These are phyloP conservation scores for Sclerurus mexicanus DNA, from an alignment of 2,113 vertebrate genomes.

Conservation along the genomic window DNA sequence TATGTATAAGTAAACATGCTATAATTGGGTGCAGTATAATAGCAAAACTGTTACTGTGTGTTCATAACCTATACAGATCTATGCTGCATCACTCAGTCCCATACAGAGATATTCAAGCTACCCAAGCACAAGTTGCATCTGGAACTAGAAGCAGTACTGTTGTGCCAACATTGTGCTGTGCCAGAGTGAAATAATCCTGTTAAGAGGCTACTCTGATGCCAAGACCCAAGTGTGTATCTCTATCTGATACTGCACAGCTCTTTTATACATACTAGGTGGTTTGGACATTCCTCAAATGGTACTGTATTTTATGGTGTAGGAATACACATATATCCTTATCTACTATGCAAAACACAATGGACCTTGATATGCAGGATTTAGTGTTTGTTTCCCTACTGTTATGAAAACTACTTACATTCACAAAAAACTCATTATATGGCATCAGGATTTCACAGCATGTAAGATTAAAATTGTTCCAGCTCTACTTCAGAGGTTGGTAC, in stretches of 20 bases:
- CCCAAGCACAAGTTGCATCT: neutral
- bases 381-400: neutral
- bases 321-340: neutral
- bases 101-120: neutral
- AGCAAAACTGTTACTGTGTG: neutral
- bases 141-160: neutral
- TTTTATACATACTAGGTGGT: neutral
- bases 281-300: neutral
- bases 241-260: neutral
- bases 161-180: neutral
- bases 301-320: neutral
- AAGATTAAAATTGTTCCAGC: slow-evolving; percentile 4
- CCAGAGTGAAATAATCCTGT: neutral
- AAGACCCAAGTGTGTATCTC: neutral
- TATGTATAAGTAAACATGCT: neutral
- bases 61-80: neutral
- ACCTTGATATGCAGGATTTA: neutral
- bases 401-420: slow-evolving; percentile 21
- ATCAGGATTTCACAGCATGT: slow-evolving; percentile 25
- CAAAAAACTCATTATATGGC: slow-evolving; percentile 29
- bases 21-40: neutral
- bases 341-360: neutral
- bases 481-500: neutral
- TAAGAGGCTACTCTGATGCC: neutral
- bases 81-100: neutral